Evolutionary conservation across 2,888 invertebrate species (phyloP), one percentile per base, ranked within the genome.

Genomic region (Ligdia adustata): DNA sequence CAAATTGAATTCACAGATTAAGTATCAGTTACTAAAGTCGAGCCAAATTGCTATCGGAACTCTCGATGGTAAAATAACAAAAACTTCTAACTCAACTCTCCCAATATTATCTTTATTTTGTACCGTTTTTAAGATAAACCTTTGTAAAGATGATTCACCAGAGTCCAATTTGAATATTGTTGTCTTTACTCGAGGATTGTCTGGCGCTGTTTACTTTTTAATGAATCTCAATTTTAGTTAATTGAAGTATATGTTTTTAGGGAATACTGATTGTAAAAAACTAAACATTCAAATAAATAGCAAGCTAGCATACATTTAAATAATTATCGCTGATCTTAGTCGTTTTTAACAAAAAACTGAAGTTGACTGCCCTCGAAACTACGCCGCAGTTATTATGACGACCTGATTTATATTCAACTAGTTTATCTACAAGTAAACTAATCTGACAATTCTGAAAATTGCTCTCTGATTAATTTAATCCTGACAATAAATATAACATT

Each of bases 1-100:
- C 58, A 67, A 67, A 69, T 71, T 69, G 55, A 48, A 66, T 71
- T 57, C 35, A 44, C 26, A 46, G 60, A 55, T 37, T 43, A 33
- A 41, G n/a, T 18, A 7, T 11, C 16, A 37, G 15, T 27, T 11
- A 12, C 37, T 6, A 18, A 27, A 37, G 16, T 37, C 51, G 31
- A 28, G 7, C 27, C 18, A 55, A 56, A 55, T 54, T 49, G 33
- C 44, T 44, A n/a, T 37, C 51, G 41, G 50, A 28, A 41, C 40
- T 40, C 37, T 44, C 53, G 50, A 48, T 32, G 34, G 37, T 42
- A 42, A 52, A 61, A 58, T 52, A 54, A 53, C 44, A 62, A 60
- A 55, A 61, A 57, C 40, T 59, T 47, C 20, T 40, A 34, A 45
- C 43, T 22, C 18, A 52, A 47, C 34, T 40, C 37, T 16, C 20